Conservation (phyloP, 2,797 vertebrate species). For the Tamandua tetradactyla region DNA sequence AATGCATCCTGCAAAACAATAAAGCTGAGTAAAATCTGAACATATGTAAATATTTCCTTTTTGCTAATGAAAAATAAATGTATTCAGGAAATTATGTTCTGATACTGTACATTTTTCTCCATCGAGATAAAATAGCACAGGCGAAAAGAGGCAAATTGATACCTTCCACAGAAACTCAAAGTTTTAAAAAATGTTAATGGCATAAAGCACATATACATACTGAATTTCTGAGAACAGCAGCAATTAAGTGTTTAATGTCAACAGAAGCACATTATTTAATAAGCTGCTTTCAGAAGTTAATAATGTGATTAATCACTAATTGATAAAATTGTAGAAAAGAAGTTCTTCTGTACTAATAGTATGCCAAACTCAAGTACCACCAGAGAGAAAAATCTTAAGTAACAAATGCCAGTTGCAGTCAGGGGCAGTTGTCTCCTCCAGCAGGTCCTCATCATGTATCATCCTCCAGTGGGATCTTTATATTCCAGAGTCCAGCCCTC, state of each 20-base stretch:
- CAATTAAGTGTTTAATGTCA: constrained; percentile 75
- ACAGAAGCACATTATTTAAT: constrained; percentile 67
- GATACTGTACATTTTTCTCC: not conserved
- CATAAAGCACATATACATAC: constrained; percentile 62
- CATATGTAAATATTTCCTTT: constrained; percentile 9
- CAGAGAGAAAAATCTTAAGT: not conserved
- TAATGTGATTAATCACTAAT: constrained; percentile 72
- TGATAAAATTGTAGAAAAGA: constrained; percentile 47
- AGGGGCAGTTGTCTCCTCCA: not conserved
- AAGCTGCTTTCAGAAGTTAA: constrained; percentile 74
- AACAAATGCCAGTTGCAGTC: not conserved
- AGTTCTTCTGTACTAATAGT: constrained; percentile 11
- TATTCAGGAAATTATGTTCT: not conserved
- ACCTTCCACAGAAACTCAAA: constrained; percentile 30
- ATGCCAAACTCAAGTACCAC: not conserved
- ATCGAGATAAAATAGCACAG: not conserved
- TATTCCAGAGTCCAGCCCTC: not conserved
- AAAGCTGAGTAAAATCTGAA: constrained; percentile 42
- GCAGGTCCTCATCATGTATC: not conserved
- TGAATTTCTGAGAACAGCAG: constrained; percentile 53
- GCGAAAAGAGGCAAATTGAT: constrained; percentile 3
- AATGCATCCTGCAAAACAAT: constrained; percentile 50
- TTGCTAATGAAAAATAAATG: constrained; percentile 51
- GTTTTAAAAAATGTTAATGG: constrained; percentile 62
- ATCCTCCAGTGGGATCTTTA: not conserved